phyloP scores from a whole-genome alignment of 2,113 vertebrate species.

The Melospiza georgiana region DNA sequence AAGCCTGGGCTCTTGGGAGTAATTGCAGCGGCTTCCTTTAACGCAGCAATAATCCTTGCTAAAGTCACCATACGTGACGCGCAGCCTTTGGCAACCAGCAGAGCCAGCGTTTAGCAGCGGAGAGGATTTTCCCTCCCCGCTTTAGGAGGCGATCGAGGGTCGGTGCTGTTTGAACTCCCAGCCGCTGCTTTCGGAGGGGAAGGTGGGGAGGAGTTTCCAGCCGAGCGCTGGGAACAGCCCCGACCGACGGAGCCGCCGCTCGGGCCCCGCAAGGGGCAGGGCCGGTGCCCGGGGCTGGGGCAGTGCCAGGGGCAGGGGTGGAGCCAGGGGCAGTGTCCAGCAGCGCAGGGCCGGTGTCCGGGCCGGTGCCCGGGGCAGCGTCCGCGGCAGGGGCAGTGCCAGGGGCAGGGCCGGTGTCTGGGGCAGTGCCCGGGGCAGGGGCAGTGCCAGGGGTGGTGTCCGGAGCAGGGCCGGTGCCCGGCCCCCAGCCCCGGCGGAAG shows the following conservation, averaged over 20 bases:
- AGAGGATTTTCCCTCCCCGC: background rate
- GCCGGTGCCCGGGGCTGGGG: rapidly evolving
- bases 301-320: background rate
- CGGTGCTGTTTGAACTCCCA: background rate
- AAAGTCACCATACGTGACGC: background rate
- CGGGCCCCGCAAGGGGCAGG: rapidly evolving
- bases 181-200: too few relatives aligned
- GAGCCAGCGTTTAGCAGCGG: background rate
- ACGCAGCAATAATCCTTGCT: background rate
- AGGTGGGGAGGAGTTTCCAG: too few relatives aligned
- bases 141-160: background rate
- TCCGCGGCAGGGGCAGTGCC: background rate
- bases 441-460: too few relatives aligned
- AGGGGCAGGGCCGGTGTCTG: too few relatives aligned
- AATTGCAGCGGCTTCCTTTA: background rate
- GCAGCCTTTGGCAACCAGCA: background rate
- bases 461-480: background rate
- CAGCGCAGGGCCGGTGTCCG: too few relatives aligned
- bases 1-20: background rate
- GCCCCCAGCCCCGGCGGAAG: background rate
- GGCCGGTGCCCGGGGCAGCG: background rate
- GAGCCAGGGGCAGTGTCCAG: too few relatives aligned
- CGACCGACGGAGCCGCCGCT: rapidly evolving
- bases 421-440: too few relatives aligned
- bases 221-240: background rate